Percentiles rank a stretch among this genome's conserved stretches.
These are phyloP conservation scores for Pachydiplax longipennis DNA, from an alignment of 2,888 invertebrate species.

Conservation along the genomic window DNA sequence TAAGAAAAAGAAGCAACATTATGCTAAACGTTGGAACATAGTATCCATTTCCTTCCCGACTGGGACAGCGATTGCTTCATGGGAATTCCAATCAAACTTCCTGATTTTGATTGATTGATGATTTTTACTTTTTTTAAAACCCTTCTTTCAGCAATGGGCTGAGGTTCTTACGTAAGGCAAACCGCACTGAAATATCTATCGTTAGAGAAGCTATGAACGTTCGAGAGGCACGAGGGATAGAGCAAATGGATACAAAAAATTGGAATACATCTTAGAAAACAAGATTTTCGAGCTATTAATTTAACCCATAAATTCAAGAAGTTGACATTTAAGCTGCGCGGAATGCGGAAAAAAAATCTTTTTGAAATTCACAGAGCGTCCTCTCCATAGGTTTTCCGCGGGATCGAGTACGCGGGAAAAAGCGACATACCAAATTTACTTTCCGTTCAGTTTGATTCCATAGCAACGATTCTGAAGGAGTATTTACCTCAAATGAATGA, in stretches of 20 bases:
- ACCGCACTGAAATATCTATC: no score
- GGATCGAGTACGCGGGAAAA: neutral
- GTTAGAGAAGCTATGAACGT: no score
- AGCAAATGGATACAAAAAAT: neutral
- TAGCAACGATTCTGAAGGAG: neutral
- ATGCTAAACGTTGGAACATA: no score
- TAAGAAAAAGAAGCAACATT: no score
- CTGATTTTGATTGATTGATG: no score
- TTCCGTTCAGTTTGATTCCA: neutral
- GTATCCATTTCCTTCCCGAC: no score
- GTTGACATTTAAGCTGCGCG: neutral
- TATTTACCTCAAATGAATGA: neutral
- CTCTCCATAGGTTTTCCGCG: neutral
- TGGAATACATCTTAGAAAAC: neutral
- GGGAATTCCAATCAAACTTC: no score
- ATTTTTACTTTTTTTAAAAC: no score
- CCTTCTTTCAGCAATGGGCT: no score
- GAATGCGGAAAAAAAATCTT: neutral
- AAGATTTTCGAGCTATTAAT: neutral
- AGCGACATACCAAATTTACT: neutral
- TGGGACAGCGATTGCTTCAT: no score
- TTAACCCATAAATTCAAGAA: neutral
- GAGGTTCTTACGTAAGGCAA: no score
- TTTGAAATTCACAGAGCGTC: neutral
- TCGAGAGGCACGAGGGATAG: neutral